Percentiles rank a stretch among this genome's conserved stretches.
Evolutionary conservation across 2,888 invertebrate species (phyloP).

Genomic region (Eristalis arbustorum): DNA sequence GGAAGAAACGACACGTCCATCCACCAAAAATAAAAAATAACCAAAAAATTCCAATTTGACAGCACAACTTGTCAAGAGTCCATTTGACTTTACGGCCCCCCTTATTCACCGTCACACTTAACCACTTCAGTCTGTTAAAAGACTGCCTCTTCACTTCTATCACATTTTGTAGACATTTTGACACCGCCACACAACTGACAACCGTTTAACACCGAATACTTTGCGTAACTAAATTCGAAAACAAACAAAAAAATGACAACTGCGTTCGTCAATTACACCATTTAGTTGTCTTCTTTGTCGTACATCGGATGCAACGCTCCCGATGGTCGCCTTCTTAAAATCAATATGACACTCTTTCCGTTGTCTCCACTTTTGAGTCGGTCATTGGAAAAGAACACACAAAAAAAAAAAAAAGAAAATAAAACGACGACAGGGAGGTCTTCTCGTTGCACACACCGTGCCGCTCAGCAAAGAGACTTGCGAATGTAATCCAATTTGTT

Average conservation of each 20-base stretch:
- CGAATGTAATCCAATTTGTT: conserved; percentile 67
- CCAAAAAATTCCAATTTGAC: not conserved
- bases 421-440: conserved; percentile 45
- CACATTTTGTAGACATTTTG: not conserved
- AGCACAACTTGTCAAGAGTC: not conserved
- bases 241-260: conserved; percentile 5
- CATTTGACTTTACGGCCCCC: not conserved
- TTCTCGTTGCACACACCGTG: not conserved
- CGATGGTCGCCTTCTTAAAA: conserved; percentile 24
- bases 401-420: conserved; percentile 14
- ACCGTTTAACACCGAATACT: conserved; percentile 53
- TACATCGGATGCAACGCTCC: not conserved
- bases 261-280: conserved; percentile 42
- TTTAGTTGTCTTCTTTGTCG: conserved; percentile 60
- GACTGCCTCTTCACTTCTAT: not conserved
- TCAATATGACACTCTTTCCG: conserved; percentile 57
- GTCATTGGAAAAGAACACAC: conserved; percentile 52
- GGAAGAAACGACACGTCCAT: too few relatives aligned
- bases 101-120: not conserved
- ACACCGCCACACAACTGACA: conserved; percentile 17
- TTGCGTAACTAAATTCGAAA: conserved; percentile 57
- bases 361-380: conserved; percentile 50
- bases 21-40: too few relatives aligned
- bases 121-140: not conserved
- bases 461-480: conserved; percentile 29